phyloP scores from a whole-genome alignment of 1,140 invertebrate genomes.

The Conus betulinus region DNA sequence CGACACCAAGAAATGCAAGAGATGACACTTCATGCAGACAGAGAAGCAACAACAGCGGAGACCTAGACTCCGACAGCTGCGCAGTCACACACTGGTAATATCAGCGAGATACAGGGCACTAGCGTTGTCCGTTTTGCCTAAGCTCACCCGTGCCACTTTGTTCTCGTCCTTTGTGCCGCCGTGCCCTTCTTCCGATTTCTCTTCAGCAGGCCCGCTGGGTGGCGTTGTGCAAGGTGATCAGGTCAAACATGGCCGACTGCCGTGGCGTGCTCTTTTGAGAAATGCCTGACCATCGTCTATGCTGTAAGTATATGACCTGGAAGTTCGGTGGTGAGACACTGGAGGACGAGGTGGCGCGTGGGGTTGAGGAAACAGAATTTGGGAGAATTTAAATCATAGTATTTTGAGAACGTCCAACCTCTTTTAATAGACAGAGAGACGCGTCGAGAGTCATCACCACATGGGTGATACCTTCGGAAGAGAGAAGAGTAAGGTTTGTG shows the following conservation, averaged over 20 bases:
- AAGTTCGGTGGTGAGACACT: no score
- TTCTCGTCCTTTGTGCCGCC: conserved; percentile 78
- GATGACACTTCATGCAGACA: no score
- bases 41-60: no score
- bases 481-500: no score
- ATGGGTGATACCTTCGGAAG: no score
- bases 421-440: no score
- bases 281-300: conserved; percentile 52
- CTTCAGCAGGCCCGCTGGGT: conserved; percentile 84
- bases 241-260: conserved; percentile 77
- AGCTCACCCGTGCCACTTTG: conserved; percentile 47
- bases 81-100: background rate
- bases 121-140: background rate
- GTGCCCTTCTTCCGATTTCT: conserved; percentile 87
- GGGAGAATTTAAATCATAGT: no score
- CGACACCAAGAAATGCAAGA: background rate
- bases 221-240: conserved; percentile 83
- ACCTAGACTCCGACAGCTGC: no score
- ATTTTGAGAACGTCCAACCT: no score
- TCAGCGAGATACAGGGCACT: background rate
- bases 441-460: no score
- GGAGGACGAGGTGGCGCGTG: no score
- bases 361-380: no score
- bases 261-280: conserved; percentile 61
- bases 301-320: conserved; percentile 45